These are phyloP conservation scores for Podarcis muralis DNA, from an alignment of 2,113 vertebrate species.

Conservation along the genomic window DNA sequence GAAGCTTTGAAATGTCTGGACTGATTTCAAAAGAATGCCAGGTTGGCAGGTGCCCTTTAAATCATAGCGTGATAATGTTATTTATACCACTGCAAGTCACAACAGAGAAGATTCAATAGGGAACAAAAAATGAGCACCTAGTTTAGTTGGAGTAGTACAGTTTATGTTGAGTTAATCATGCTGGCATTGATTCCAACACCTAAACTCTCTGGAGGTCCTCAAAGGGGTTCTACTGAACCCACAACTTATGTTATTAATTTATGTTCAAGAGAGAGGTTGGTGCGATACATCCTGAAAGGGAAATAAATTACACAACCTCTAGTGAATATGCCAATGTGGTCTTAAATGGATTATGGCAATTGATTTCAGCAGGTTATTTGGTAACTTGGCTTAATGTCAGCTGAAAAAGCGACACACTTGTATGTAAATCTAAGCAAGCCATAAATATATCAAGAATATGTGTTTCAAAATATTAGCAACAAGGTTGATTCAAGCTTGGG, in stretches of 20 bases:
- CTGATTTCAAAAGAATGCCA: slow-evolving; percentile 54
- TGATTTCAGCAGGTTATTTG: background rate
- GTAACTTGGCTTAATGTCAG: background rate
- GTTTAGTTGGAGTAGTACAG: background rate
- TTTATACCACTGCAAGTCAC: background rate
- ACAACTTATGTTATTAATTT: background rate
- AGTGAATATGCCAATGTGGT: background rate
- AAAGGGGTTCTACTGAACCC: no score
- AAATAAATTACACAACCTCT: background rate
- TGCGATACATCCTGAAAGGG: background rate
- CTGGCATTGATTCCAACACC: background rate
- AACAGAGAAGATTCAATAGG: background rate
- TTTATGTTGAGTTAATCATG: background rate
- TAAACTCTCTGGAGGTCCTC: background rate
- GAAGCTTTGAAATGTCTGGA: slow-evolving; percentile 33
- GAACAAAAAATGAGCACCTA: background rate
- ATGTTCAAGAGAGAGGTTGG: background rate
- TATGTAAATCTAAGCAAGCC: background rate
- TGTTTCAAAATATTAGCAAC: background rate
- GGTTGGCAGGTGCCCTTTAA: rapidly evolving
- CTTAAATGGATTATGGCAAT: background rate
- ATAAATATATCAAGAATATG: background rate
- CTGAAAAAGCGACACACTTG: background rate
- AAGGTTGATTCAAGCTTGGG: background rate
- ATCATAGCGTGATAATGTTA: background rate